Conservation (phyloP, 2,888 invertebrate species). For the Plebejus melissa region DNA sequence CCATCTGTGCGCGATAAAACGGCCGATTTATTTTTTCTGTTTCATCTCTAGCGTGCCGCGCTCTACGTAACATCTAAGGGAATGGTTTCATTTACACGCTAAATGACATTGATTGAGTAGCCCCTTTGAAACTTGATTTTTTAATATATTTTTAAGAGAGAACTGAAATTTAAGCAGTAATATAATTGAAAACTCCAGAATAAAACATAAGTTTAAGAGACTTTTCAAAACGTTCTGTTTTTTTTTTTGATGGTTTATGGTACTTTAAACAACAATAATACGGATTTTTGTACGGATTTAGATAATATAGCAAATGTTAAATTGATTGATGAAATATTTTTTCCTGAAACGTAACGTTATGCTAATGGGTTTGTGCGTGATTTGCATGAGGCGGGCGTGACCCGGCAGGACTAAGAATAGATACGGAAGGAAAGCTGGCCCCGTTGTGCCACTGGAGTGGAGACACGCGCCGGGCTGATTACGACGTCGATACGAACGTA, state of each 20-base stretch:
- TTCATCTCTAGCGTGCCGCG: constrained; percentile 36
- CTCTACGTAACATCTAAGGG: constrained; percentile 2
- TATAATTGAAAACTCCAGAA: neutral
- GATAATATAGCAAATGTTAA: neutral
- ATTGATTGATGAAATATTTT: neutral
- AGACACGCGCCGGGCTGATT: constrained; percentile 58
- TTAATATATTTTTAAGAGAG: no score
- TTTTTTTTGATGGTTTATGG: neutral
- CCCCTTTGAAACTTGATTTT: neutral
- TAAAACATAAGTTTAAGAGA: no score
- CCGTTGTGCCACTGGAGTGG: constrained; percentile 51
- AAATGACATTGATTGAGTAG: constrained; percentile 6
- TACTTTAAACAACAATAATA: neutral
- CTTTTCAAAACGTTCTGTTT: neutral
- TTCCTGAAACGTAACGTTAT: constrained; percentile 47
- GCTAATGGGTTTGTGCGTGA: constrained; percentile 64
- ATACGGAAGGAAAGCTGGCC: constrained; percentile 74
- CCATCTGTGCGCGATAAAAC: constrained; percentile 53
- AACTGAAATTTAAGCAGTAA: neutral
- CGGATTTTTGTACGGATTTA: no score
- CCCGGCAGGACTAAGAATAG: constrained; percentile 68
- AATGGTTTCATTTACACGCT: constrained; percentile 3
- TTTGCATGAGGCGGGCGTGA: constrained; percentile 66
- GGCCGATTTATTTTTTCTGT: constrained; percentile 37
- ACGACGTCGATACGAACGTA: constrained; percentile 34